A percentile compares a stretch with the other conserved stretches of the same genome.
These are phyloP conservation scores for Anastrepha ludens DNA, from an alignment of 1,140 invertebrate genomes.

Conservation along the genomic window DNA sequence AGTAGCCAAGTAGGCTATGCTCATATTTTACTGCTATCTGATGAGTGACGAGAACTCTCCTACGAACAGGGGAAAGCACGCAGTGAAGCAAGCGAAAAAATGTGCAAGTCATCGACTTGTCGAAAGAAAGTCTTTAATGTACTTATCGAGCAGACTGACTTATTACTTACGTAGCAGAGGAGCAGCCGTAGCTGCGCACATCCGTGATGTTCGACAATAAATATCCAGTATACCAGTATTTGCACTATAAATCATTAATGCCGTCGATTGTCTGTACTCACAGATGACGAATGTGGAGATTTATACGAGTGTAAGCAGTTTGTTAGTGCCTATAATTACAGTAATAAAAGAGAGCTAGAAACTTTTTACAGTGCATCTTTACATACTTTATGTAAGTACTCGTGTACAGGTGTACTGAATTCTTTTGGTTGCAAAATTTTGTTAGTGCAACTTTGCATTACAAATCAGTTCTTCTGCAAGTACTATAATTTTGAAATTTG, in stretches of 20 bases:
- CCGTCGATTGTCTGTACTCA: too few species aligned
- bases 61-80: background rate
- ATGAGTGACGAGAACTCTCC: too few species aligned
- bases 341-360: background rate
- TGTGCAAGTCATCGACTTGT: conserved; percentile 13
- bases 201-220: conserved; percentile 18
- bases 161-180: too few species aligned
- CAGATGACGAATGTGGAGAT: background rate
- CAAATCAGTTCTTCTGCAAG: too few species aligned
- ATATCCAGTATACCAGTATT: background rate
- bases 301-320: background rate
- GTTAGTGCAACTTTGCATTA: too few species aligned
- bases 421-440: too few species aligned
- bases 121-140: conserved; percentile 36
- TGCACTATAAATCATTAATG: conserved; percentile 7
- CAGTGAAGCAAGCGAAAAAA: background rate
- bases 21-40: too few species aligned
- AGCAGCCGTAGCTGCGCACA: conserved; percentile 17
- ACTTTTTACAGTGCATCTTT: background rate
- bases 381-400: too few species aligned
- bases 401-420: too few species aligned
- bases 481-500: too few species aligned
- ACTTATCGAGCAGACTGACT: background rate
- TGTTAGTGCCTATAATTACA: background rate
- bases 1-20: too few species aligned